Base-by-base conservation (phyloP, 2,888 invertebrate species). In the Loripinus fragilis region DNA sequence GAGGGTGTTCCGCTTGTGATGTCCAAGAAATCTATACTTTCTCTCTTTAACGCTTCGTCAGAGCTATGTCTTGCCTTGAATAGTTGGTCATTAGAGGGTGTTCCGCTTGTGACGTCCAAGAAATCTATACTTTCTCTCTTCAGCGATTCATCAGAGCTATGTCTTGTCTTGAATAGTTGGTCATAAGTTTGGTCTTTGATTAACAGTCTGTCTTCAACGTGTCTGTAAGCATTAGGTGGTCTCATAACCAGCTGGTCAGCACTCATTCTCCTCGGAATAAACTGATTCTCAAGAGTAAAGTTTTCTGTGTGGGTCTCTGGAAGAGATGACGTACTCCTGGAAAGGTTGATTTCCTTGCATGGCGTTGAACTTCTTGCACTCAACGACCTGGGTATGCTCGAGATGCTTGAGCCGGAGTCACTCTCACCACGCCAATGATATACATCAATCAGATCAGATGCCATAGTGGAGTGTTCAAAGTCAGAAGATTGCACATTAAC, bases 401-500 rank as follows among this genome's bases (percentile, higher is more conserved):
- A 60, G 2, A 20, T 30, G 23, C 60, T 33, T 33, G 60, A 33
- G 60, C 60, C 3, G 15, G 33, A 33, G 60, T 7, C 33, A 20
- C 33, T 33, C 33, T 60, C 60, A 10, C 33, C 33, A 10, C 33
- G 25, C 60, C 60, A 60, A 3, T 25, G 60, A 5, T 30, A 33
- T 10, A 33, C 20, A 17, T 55, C 55, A 28, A 28, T 28, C 30
- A 55, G 8, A 20, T 8, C 7, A 7, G 55, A 55, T 25, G 55
- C 23, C 8, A 25, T 17, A 8, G 28, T 28, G 28, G 28, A 8
- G 12, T 60, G 60, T 17, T 8, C 33, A 60, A 10, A 28, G 17
- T 60, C 60, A 33, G 60, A 30, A 33, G 60, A 60, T 17, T 60
- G 60, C 60, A 60, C 17, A 33, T 60, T 33, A 3, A 60, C 60